Percentiles rank a stretch among this genome's conserved stretches.
Conservation (phyloP, 2,113 vertebrate genomes). For the Aptenodytes patagonicus region DNA sequence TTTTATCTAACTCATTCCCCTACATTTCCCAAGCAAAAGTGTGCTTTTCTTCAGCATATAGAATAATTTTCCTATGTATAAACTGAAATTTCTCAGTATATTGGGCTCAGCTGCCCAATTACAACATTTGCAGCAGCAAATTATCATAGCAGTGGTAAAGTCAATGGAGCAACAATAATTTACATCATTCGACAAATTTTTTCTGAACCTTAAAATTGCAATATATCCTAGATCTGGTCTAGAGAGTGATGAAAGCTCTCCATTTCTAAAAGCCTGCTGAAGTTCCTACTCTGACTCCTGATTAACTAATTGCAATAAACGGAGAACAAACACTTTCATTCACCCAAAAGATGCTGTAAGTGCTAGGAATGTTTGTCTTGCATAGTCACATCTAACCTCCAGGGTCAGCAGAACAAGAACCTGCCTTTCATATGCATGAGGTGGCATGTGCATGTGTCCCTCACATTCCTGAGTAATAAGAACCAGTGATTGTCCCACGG, state of each 20-base stretch:
- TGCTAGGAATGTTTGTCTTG: background rate
- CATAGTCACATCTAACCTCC: constrained; percentile 24
- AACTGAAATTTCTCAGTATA: background rate
- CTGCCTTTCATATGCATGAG: constrained; percentile 51
- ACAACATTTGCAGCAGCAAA: background rate
- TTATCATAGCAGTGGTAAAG: background rate
- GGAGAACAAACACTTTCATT: background rate
- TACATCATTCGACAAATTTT: background rate
- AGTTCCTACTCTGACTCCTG: background rate
- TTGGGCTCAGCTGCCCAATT: background rate
- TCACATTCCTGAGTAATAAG: constrained; percentile 67
- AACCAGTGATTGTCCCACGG: constrained; percentile 48
- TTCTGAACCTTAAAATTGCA: background rate
- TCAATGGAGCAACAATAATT: background rate
- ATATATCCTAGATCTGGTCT: background rate
- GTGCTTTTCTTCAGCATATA: background rate
- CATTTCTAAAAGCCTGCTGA: background rate
- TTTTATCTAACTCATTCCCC: background rate
- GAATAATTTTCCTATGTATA: background rate
- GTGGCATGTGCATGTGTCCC: constrained; percentile 6
- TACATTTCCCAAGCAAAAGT: background rate
- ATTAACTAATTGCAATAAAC: background rate
- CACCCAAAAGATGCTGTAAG: background rate
- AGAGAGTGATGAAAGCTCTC: background rate
- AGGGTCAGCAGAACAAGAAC: constrained; percentile 3